These are phyloP conservation scores for Anastatus disparis DNA, from an alignment of 1,140 invertebrate genomes.

Conservation along the genomic window DNA sequence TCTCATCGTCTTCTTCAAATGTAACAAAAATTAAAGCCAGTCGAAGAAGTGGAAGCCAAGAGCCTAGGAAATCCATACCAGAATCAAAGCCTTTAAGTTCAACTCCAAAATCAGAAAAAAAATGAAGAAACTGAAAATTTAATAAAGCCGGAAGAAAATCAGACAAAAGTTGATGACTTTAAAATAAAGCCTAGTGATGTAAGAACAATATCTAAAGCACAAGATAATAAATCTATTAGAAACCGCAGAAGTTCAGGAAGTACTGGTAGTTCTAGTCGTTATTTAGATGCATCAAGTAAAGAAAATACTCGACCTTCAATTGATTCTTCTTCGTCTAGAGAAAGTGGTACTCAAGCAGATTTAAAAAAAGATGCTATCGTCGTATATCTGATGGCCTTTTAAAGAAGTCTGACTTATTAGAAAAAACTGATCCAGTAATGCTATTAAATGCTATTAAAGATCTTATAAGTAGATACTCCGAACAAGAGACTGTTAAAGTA, in stretches of 20 bases:
- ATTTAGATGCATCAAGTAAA: constrained; percentile 56
- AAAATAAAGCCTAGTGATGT: constrained; percentile 42
- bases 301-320: constrained; percentile 56
- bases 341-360: constrained; percentile 39
- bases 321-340: constrained; percentile 44
- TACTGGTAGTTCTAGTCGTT: constrained; percentile 47
- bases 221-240: constrained; percentile 42
- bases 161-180: constrained; percentile 36
- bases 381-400: constrained; percentile 22
- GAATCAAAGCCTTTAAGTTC: constrained; percentile 31
- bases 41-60: constrained; percentile 26
- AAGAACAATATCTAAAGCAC: constrained; percentile 30
- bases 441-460: constrained; percentile 56
- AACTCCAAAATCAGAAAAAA: constrained; percentile 44
- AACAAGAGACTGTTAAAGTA: constrained; percentile 57
- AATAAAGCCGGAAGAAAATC: constrained; percentile 45
- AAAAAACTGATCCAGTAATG: constrained; percentile 48
- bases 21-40: constrained; percentile 14
- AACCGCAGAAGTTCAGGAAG: constrained; percentile 43
- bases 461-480: constrained; percentile 51
- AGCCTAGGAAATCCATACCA: constrained; percentile 28
- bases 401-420: constrained; percentile 44
- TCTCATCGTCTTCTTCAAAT: constrained; percentile 22
- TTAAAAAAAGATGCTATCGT: constrained; percentile 31
- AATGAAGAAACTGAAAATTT: constrained; percentile 38